Evolutionary conservation across 2,797 vertebrate species (phyloP), one percentile per base, ranked within the genome.

Genomic region (Cyclura pinguis): DNA sequence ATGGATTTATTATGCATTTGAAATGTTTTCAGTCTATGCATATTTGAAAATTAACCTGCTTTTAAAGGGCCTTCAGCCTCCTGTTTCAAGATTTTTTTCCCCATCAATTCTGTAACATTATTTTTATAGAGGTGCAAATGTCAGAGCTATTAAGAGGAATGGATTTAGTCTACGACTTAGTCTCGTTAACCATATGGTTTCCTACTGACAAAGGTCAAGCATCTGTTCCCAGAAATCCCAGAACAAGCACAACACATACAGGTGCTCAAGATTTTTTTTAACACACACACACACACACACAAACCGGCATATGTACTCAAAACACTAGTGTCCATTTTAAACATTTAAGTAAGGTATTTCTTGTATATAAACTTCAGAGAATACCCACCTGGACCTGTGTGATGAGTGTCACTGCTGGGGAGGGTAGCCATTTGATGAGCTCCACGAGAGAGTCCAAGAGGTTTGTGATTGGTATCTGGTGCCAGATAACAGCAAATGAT

Each of bases 131-230:
- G 38, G n/a, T 84, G 84, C 83, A 92, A 90, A 87, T 90, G 55
- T 76, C 74, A 90, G 52, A 74, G 13, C 2, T 80, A 93, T 89
- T 85, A 93, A 89, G 83, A 42, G 1, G 6, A 85, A 87, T 59
- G 67, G 38, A 83, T 89, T 64, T 77, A 81, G 47, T 80, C 74
- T 57, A 27, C 16, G 72, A 78, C 74, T 84, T 84, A 64, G 47
- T 78, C 69, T 35, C 74, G 35, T 87, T 55, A 80, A 74, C 86
- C 87, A 93, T 78, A 77, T 80, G 74, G 67, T 83, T 87, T 16
- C 35, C 38, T 92, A 29, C 74, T 90, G 87, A 92, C 4, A 93
- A 92, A 94, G 80, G 47, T 77, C 72, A 93, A 81, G 22, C 76
- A 86, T 57, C 55, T 90, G 57, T 57, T 94, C n/a, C 42, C 24